Evolutionary conservation across 2,888 invertebrate species (phyloP).

Genomic region (Creontiades dilutus): DNA sequence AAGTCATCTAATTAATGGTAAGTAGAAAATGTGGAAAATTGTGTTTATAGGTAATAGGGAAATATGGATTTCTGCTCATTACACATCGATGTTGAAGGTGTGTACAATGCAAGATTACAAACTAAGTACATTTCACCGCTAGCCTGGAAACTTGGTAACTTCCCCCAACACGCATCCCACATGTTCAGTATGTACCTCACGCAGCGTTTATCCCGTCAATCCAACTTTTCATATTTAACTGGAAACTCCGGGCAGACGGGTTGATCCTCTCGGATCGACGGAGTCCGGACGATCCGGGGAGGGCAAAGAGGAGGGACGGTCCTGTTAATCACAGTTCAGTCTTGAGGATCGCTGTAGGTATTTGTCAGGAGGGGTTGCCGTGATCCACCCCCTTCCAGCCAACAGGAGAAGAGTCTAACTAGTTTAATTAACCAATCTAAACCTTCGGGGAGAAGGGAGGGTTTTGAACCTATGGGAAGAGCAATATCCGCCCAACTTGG

Average conservation of each 20-base stretch:
- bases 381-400: slow-evolving; percentile 27
- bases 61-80: too few species aligned
- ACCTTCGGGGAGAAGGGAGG: not conserved
- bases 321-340: slow-evolving; percentile 33
- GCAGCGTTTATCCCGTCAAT: slow-evolving; percentile 32
- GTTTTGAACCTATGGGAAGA: slow-evolving; percentile 35
- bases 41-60: too few species aligned
- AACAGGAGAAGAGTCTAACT: slow-evolving; percentile 42
- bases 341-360: slow-evolving; percentile 37
- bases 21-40: too few species aligned
- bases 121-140: too few species aligned
- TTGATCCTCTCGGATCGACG: not conserved
- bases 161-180: not conserved
- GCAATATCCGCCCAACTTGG: slow-evolving; percentile 61
- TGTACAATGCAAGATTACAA: too few species aligned
- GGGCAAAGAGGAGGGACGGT: not conserved
- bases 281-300: not conserved
- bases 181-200: slow-evolving; percentile 12
- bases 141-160: not conserved
- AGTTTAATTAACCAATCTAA: slow-evolving; percentile 62
- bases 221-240: slow-evolving; percentile 39
- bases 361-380: slow-evolving; percentile 45
- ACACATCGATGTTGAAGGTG: too few species aligned
- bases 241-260: not conserved
- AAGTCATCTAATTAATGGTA: too few species aligned